These are phyloP conservation scores for Conus canariensis DNA, from an alignment of 2,888 invertebrate species.

Conservation along the genomic window DNA sequence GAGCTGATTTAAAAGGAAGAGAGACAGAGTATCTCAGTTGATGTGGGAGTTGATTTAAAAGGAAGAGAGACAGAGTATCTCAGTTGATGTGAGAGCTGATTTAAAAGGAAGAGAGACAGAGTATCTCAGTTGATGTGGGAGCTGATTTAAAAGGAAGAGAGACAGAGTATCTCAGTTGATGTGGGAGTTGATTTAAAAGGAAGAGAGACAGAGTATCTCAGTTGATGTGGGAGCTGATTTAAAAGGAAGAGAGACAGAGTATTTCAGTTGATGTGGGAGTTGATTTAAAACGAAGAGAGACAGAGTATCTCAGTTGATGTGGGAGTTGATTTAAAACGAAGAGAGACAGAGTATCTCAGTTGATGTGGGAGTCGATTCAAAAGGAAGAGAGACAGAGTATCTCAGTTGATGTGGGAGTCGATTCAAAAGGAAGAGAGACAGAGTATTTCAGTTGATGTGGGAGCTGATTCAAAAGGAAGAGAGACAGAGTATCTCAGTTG, in stretches of 20 bases:
- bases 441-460: neutral
- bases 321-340: neutral
- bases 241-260: neutral
- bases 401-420: neutral
- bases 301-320: neutral
- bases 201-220: neutral
- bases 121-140: no score
- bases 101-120: neutral
- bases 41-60: no score
- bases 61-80: no score
- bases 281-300: neutral
- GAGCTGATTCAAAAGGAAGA: neutral
- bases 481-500: neutral
- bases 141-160: no score
- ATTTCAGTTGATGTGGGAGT: no score
- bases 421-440: no score
- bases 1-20: no score
- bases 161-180: no score
- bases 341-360: neutral
- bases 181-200: no score
- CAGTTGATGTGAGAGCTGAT: no score
- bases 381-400: neutral
- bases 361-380: neutral
- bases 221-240: neutral
- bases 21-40: no score